Evolutionary conservation across 2,888 invertebrate genomes (phyloP), one percentile per base, ranked within the genome.

Genomic region (Panzeria rudis): DNA sequence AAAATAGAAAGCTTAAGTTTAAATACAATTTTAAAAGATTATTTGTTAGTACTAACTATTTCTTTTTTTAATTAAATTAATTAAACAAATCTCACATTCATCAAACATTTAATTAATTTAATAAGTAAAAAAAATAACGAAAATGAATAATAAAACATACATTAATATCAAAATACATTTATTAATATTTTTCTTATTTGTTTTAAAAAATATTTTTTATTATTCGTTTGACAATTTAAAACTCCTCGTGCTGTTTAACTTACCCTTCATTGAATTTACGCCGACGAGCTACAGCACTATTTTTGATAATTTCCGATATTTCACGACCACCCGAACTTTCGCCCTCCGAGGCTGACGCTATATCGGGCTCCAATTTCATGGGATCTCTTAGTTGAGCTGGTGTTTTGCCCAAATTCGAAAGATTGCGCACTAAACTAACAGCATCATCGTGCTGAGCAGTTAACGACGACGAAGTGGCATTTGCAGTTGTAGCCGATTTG

Each of bases 301-400:
- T 93, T 86, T 93, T 93, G 85, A 94, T 93, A 54, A 93, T 93
- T 62, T 92, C 91, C 61, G 92, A 91, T 76, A 93, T 92, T 88
- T 93, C 93, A 7, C 93, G 91, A 15, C 93, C 93, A 20, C 93
- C 93, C 3, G 93, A 93, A 83, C 93, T 93, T 87, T 93, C 93
- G 47, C 93, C 93, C 81, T 93, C 93, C 15, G 93, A 93, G 2
- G 93, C 92, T 2, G 92, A 92, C 17, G 91, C 90, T 59, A 87
- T 81, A 32, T 83, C 77, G 15, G 83, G 68, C 35, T 75, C 86
- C 68, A 69, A 47, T 78, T 75, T 86, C 64, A 79, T 20, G 41
- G 62, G 80, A 56, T 83, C 83, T 52, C 71, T 73, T 59, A 84
- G 47, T 62, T 76, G 79, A 15, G 78, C 66, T 20, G 81, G 87